phyloP scores from a whole-genome alignment of 2,888 invertebrate genomes.

The Perdita meconis region DNA sequence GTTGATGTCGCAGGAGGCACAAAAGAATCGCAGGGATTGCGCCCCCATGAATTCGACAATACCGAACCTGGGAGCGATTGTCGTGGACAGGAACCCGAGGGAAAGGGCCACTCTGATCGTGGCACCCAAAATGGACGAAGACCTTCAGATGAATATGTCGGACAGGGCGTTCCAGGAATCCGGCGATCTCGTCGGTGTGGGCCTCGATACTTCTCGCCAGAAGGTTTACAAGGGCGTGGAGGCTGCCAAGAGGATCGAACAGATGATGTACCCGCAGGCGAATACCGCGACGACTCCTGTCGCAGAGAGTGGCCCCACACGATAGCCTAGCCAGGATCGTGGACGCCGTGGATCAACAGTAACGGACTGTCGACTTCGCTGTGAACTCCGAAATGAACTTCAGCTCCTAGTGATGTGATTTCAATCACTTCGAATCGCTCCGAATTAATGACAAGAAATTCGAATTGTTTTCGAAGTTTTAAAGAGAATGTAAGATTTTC shows the following conservation, averaged over 20 bases:
- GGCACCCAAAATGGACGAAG: slow-evolving; percentile 71
- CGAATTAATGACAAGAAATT: too few relatives aligned
- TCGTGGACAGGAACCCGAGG: slow-evolving; percentile 69
- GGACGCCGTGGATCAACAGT: slow-evolving; percentile 13
- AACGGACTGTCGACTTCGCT: background rate
- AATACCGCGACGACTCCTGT: background rate
- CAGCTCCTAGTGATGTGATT: too few relatives aligned
- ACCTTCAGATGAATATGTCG: slow-evolving; percentile 72
- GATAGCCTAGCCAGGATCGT: slow-evolving; percentile 4
- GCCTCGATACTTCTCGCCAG: slow-evolving; percentile 70
- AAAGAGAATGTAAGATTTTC: too few relatives aligned
- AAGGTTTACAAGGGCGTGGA: slow-evolving; percentile 71
- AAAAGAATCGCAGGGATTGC: slow-evolving; percentile 49
- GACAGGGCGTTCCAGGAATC: slow-evolving; percentile 74
- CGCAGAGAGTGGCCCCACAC: background rate
- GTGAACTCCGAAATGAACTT: too few relatives aligned
- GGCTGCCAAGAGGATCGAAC: slow-evolving; percentile 62
- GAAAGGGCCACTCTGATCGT: slow-evolving; percentile 66
- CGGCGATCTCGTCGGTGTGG: slow-evolving; percentile 71
- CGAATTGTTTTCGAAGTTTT: too few relatives aligned
- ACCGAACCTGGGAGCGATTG: slow-evolving; percentile 73
- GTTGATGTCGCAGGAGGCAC: slow-evolving; percentile 49
- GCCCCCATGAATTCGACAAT: slow-evolving; percentile 58
- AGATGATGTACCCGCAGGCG: slow-evolving; percentile 24
- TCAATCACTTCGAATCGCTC: too few relatives aligned